Evolutionary conservation across 2,888 invertebrate species (phyloP).

Genomic region (Drosophila eohydei): DNA sequence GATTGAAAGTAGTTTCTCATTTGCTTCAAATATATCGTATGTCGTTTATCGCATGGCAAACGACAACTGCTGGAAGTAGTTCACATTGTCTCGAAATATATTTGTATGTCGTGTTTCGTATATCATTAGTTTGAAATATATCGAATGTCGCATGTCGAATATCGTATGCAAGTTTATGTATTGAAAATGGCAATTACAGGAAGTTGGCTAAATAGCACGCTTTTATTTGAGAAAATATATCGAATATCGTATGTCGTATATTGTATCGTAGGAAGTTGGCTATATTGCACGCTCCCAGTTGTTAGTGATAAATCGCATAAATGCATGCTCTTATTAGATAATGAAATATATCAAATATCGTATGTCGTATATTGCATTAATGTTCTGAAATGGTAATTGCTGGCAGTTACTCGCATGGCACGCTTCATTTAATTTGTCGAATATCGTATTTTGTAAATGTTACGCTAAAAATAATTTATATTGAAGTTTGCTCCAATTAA

Average conservation of each 20-base stretch:
- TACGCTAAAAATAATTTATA: background rate
- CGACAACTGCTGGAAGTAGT: background rate
- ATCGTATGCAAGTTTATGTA: background rate
- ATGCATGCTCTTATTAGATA: no score
- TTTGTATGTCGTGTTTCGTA: background rate
- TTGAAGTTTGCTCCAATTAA: background rate
- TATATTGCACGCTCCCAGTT: background rate
- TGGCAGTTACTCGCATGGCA: no score
- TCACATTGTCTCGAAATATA: background rate
- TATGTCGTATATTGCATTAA: no score
- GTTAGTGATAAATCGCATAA: background rate
- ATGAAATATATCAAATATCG: no score
- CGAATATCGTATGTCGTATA: background rate
- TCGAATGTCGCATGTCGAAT: background rate
- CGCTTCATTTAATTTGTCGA: no score
- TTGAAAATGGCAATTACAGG: background rate
- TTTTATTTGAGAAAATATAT: background rate
- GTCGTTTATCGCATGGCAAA: background rate
- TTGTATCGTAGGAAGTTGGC: background rate
- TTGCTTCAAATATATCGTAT: constrained; percentile 3
- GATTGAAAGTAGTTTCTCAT: constrained; percentile 6
- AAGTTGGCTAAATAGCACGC: background rate
- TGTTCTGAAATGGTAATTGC: no score
- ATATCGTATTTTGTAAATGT: background rate
- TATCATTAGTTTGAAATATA: background rate